Evolutionary conservation across 2,888 invertebrate genomes (phyloP).

Genomic region (Carterocephalus palaemon): DNA sequence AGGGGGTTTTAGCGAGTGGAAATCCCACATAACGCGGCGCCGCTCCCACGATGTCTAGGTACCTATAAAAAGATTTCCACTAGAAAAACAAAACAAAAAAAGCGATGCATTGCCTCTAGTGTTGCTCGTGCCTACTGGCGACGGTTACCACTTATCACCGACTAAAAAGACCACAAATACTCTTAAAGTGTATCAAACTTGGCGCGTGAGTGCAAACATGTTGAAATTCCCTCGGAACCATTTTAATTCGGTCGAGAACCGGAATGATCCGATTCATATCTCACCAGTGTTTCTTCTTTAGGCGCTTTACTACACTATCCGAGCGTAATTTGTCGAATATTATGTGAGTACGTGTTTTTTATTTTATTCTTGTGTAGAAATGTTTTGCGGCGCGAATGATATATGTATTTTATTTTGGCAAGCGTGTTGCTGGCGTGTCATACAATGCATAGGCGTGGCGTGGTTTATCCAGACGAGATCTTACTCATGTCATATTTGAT

Average conservation of each 20-base stretch:
- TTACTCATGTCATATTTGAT: too few species aligned
- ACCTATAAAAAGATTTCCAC: too few species aligned
- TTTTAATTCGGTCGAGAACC: constrained; percentile 56
- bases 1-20: too few species aligned
- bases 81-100: too few species aligned
- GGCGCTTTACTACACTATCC: constrained; percentile 37
- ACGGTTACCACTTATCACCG: too few species aligned
- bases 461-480: too few species aligned
- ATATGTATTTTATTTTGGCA: constrained; percentile 15
- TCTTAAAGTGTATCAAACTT: too few species aligned
- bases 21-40: too few species aligned
- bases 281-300: constrained; percentile 53
- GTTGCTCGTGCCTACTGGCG: too few species aligned
- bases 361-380: constrained; percentile 31
- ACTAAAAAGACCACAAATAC: too few species aligned
- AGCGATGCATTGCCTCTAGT: too few species aligned
- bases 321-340: constrained; percentile 54
- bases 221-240: constrained; percentile 56
- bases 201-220: constrained; percentile 46
- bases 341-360: constrained; percentile 45
- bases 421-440: constrained; percentile 4
- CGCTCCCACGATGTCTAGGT: too few species aligned
- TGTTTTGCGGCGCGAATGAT: constrained; percentile 20
- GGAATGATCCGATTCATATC: constrained; percentile 67
- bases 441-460: constrained; percentile 7